phyloP scores from a whole-genome alignment of 2,797 vertebrate genomes.

The Microctenopoma lineatum region DNA sequence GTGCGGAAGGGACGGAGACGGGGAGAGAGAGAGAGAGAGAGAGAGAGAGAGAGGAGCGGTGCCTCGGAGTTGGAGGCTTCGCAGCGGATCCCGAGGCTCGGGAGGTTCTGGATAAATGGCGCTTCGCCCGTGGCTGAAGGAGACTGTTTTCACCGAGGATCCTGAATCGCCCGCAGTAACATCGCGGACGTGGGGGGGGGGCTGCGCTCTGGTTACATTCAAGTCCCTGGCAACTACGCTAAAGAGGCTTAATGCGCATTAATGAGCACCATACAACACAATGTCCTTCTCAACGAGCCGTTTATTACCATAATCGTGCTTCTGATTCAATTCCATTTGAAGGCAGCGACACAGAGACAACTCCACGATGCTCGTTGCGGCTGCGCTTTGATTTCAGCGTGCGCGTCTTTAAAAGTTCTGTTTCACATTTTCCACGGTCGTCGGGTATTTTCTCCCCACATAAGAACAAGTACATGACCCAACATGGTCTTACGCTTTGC shows the following conservation, averaged over 20 bases:
- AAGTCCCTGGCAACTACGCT: constrained; percentile 49
- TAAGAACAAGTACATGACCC: neutral
- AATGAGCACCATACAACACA: constrained; percentile 32
- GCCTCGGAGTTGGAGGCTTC: constrained; percentile 68
- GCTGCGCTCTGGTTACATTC: constrained; percentile 79
- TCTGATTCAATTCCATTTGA: neutral
- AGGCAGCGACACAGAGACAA: neutral
- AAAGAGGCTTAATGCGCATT: constrained; percentile 53
- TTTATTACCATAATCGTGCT: constrained; percentile 11
- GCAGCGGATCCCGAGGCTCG: constrained; percentile 66
- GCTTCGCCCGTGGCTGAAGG: constrained; percentile 76
- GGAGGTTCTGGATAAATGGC: constrained; percentile 73
- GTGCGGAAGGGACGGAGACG: constrained; percentile 7
- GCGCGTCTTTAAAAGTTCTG: constrained; percentile 16
- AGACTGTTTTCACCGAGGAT: constrained; percentile 75
- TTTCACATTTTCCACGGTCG: neutral
- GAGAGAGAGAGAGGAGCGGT: constrained; percentile 23
- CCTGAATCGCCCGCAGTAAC: constrained; percentile 72
- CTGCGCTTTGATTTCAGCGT: neutral
- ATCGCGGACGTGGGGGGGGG: constrained; percentile 58
- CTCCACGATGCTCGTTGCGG: neutral
- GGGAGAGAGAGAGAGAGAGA: constrained; percentile 24
- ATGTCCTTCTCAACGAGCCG: constrained; percentile 11
- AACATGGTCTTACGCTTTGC: constrained; percentile 21
- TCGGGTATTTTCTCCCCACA: neutral